These are phyloP conservation scores for Sebastes miniatus DNA, from an alignment of 2,797 vertebrate species.

Conservation along the genomic window DNA sequence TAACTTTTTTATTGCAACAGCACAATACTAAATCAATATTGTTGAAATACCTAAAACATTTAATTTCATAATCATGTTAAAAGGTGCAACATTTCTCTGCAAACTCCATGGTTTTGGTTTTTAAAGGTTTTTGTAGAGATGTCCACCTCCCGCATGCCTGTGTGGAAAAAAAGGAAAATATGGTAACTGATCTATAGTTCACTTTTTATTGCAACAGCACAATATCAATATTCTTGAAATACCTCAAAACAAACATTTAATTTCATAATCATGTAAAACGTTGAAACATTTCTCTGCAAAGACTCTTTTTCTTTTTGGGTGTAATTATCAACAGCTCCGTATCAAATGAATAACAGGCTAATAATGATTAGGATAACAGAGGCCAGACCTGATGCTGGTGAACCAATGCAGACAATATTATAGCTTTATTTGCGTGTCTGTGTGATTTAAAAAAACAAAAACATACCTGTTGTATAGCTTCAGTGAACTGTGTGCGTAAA, in stretches of 20 bases:
- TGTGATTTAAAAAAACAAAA: constrained; percentile 18
- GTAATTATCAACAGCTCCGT: constrained; percentile 58
- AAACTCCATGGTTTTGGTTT: neutral
- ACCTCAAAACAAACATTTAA: neutral
- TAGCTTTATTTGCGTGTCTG: constrained; percentile 39
- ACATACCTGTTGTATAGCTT: constrained; percentile 39
- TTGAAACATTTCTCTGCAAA: neutral
- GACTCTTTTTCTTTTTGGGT: constrained; percentile 14
- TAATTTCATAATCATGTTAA: too few relatives aligned
- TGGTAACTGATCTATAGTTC: neutral
- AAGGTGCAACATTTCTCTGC: too few relatives aligned
- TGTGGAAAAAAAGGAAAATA: neutral
- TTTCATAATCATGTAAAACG: constrained; percentile 1
- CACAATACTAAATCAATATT: too few relatives aligned
- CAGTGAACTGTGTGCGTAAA: neutral
- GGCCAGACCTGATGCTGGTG: constrained; percentile 43
- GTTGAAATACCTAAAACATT: too few relatives aligned
- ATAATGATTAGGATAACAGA: constrained; percentile 54
- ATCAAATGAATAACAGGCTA: constrained; percentile 58
- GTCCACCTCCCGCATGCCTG: too few relatives aligned
- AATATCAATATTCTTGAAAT: neutral
- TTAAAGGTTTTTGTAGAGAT: neutral
- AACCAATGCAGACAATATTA: constrained; percentile 41
- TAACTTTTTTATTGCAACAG: too few relatives aligned
- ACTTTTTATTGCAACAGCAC: neutral